Conservation (phyloP, 2,888 invertebrate species). For the Ellobium chinense region DNA sequence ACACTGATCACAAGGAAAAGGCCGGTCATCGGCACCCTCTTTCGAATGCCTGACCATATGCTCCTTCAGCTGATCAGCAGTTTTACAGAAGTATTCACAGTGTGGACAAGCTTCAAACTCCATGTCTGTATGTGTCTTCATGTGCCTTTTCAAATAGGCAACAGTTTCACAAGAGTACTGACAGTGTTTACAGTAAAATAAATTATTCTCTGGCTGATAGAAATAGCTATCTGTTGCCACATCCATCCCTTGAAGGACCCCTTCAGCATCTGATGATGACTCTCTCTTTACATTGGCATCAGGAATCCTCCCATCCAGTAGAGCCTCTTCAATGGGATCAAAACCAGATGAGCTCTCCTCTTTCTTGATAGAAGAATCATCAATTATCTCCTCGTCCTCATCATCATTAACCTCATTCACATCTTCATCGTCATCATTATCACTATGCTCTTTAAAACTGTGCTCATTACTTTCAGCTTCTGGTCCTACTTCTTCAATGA, state of each 20-base stretch:
- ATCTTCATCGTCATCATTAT: background rate
- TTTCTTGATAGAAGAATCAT: background rate
- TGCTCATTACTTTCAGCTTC: background rate
- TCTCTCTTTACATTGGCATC: background rate
- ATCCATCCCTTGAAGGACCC: background rate
- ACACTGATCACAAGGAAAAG: constrained; percentile 12
- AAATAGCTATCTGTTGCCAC: background rate
- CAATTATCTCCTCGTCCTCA: background rate
- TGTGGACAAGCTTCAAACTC: constrained; percentile 9
- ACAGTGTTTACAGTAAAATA: constrained; percentile 9
- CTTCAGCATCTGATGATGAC: background rate
- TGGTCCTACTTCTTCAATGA: background rate
- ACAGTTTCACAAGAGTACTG: constrained; percentile 7
- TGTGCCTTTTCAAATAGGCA: constrained; percentile 12
- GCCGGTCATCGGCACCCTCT: background rate
- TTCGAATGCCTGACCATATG: constrained; percentile 12
- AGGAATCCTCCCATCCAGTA: background rate
- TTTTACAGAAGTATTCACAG: constrained; percentile 13
- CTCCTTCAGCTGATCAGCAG: constrained; percentile 10
- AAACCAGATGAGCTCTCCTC: background rate
- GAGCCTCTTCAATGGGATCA: constrained; percentile 13
- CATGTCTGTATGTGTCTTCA: constrained; percentile 10
- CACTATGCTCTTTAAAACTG: background rate
- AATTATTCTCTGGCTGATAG: constrained; percentile 9
- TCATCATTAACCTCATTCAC: background rate